Base-by-base conservation (phyloP, 2,888 invertebrate species). In the Polymixis lichenea region DNA sequence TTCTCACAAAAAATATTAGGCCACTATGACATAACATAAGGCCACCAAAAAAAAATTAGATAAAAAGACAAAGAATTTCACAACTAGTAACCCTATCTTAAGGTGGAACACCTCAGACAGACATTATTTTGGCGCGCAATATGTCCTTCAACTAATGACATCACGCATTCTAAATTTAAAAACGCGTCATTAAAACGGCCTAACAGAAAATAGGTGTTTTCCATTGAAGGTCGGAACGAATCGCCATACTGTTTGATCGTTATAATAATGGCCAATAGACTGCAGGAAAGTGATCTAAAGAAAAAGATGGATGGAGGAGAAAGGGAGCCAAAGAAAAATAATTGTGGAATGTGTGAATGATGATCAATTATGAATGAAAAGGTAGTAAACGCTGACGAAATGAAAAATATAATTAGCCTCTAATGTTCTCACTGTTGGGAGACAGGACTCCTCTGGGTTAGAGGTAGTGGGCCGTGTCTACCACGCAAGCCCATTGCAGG, bases 141-240 rank as follows among this genome's bases (percentile, higher is more conserved):
- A 72, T 68, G 72, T 75, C 84, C 75, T 83, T 77, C 81, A 76
- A 81, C 73, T 71, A 76, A 80, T 84, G 81, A 84, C 81, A 77
- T 84, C 83, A 84, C 66, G 38, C 28, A 76, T 78, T 81, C 77
- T 74, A 78, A 81, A 80, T 83, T 84, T 64, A 81, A 84, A 77
- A 84, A 64, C 74, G 80, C 75, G 76, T 82, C 83, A 75, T 66
- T 58, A 64, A 66, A 80, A 72, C 72, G 43, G 55, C 56, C 60
- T 72, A 51, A 62, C 46, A 82, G 68, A 72, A 61, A 82, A 82
- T 70, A 67, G 60, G 38, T 70, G 56, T 64, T 66, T 80, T 61
- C 51, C 51, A 64, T 56, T 66, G 55, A 68, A 81, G 82, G 65
- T 61, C 38, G 55, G 25, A 56, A 76, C 19, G 17, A 62, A 72